Conservation (phyloP, 2,888 invertebrate genomes). For the Leistus spinibarbis region DNA sequence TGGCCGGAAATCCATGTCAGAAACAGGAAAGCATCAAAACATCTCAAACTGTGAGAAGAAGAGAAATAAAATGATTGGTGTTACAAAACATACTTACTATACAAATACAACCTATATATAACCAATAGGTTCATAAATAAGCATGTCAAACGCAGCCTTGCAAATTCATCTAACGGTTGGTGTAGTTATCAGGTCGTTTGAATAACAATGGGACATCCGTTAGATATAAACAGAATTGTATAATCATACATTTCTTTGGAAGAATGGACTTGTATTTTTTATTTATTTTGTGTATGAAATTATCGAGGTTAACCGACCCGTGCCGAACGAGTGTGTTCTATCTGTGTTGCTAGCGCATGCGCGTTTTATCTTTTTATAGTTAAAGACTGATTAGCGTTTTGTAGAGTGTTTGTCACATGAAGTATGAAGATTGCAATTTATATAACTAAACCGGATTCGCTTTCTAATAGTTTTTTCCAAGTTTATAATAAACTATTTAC, state of each 20-base stretch:
- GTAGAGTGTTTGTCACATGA: no score
- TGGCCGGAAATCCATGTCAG: not conserved
- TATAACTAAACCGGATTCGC: slow-evolving; percentile 8
- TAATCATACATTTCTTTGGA: no score
- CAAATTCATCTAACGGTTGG: not conserved
- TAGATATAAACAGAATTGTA: no score
- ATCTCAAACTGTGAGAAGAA: not conserved
- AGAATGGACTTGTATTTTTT: no score
- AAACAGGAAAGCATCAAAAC: not conserved
- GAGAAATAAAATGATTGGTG: slow-evolving; percentile 5
- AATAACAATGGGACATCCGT: not conserved
- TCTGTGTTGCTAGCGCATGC: no score
- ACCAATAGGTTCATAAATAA: not conserved
- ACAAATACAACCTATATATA: not conserved
- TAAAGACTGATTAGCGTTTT: no score
- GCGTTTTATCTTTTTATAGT: no score
- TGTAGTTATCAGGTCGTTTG: slow-evolving; percentile 7
- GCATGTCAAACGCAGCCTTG: not conserved
- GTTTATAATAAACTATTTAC: not conserved
- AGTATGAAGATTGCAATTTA: not conserved
- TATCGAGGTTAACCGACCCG: no score
- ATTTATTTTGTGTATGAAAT: no score
- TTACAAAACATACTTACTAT: not conserved
- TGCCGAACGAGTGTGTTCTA: no score
- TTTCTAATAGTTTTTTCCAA: not conserved